Base-by-base conservation (phyloP, 53 echinoderm and acorn worm genomes). In the Antedon mediterranea region DNA sequence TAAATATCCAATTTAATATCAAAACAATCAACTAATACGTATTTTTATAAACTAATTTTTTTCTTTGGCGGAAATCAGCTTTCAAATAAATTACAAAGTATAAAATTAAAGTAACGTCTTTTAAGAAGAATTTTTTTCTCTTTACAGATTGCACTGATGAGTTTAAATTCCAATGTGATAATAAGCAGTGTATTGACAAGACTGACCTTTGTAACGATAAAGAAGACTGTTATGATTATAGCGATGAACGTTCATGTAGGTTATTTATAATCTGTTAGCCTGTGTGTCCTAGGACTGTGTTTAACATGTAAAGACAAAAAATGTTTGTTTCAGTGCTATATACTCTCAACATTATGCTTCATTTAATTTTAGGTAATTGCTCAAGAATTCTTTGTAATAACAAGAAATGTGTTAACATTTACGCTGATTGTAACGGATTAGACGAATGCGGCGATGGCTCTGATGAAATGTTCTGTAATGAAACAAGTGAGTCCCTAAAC, bases 371-470 rank as follows among this genome's bases (percentile, higher is more conserved):
- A n/a, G n/a, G n/a, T n/a, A n/a, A 32, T 32, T 28, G 7, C 4
- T 0, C 32, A 28, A 28, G 34, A 32, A 32, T 76, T 76, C 5
- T 15, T 26, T 76, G 76, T 26, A 29, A 32, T 5, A 34, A 76
- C 34, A 34, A 34, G 20, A 76, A 20, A 34, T 76, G 76, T 76
- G 34, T 76, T 14, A 31, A 76, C 28, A 23, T 7, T 11, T 76
- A 33, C 76, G 33, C 28, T 20, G 5, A 33, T 0, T 76, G 76
- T 26, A 76, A 76, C 34, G 76, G 32, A 28, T 32, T 32, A 26
- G 34, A 76, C 31, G 76, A 76, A 34, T 76, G 76, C 33, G 33
- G 33, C 9, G 76, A 76, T 33, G 34, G 34, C 33, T 76, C 76
- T 7, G 76, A 76, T 28, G 76, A 76, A 33, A 5, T 26, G 20